Percentiles rank a stretch among this genome's conserved stretches.
phyloP scores from a whole-genome alignment of 2,797 vertebrate species.

The Poecilia wingei region DNA sequence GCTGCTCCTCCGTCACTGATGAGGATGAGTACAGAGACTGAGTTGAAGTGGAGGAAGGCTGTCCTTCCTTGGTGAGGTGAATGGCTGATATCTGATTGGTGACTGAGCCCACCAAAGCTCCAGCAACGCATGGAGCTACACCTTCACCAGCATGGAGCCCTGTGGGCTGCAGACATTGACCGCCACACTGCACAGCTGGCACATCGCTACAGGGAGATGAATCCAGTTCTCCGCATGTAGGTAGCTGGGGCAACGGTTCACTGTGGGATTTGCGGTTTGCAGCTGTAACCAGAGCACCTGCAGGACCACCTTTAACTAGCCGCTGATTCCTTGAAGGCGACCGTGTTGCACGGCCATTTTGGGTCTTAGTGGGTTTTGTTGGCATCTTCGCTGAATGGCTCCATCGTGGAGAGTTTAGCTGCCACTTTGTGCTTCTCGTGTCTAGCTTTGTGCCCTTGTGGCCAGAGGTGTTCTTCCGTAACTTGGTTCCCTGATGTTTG shows the following conservation, averaged over 20 bases:
- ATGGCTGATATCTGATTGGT: constrained; percentile 86
- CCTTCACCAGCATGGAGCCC: constrained; percentile 12
- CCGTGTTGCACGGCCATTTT: not conserved
- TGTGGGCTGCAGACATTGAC: constrained; percentile 22
- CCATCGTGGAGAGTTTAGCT: not conserved
- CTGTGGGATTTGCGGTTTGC: constrained; percentile 10
- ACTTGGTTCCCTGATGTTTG: constrained; percentile 49
- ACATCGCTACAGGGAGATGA: not conserved
- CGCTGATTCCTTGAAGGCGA: constrained; percentile 11
- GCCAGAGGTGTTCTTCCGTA: constrained; percentile 42
- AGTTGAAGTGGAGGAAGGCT: constrained; percentile 12
- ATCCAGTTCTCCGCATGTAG: not conserved
- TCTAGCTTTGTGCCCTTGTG: constrained; percentile 26
- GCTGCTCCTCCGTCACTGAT: constrained; percentile 54
- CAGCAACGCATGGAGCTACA: constrained; percentile 31
- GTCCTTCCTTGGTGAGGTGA: constrained; percentile 76
- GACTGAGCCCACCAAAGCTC: constrained; percentile 77
- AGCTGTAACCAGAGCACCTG: constrained; percentile 6
- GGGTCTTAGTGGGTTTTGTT: constrained; percentile 8
- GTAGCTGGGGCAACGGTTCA: not conserved
- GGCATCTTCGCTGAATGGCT: constrained; percentile 22
- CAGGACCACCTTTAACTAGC: constrained; percentile 29
- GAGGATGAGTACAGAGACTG: constrained; percentile 21
- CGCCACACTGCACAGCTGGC: constrained; percentile 27
- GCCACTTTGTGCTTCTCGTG: constrained; percentile 30